Evolutionary conservation across 2,888 invertebrate genomes (phyloP), one percentile per base, ranked within the genome.

Genomic region (Tuberolachnus salignus): DNA sequence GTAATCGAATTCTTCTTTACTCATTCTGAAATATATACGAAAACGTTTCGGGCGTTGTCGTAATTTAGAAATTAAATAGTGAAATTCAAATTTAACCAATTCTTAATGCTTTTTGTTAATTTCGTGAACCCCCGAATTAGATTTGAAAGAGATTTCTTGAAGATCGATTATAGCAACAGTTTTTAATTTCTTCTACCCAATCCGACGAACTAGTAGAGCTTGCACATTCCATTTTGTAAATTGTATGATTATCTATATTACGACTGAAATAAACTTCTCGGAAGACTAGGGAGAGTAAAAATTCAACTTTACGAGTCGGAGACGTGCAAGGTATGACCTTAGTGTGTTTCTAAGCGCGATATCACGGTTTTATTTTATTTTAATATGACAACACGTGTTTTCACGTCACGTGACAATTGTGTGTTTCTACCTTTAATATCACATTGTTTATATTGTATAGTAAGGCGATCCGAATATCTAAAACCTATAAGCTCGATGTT

Each of bases 11-110:
- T n/a, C n/a, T n/a, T n/a, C n/a, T n/a, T n/a, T n/a, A n/a, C n/a
- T n/a, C n/a, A n/a, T n/a, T n/a, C n/a, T n/a, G n/a, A n/a, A n/a
- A n/a, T n/a, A n/a, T n/a, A n/a, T n/a, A n/a, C n/a, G n/a, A n/a
- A n/a, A 67, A 51, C 67, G 67, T 67, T 51, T 67, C 51, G 51
- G 13, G 19, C 26, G 14, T 26, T 67, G 21, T 10, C 67, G 67
- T 67, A 67, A 51, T 51, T 67, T 26, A 19, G 26, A n/a, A 67
- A 67, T 21, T 51, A 67, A 26, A 49, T n/a, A 23, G n/a, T 51
- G 67, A 51, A 67, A 67, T 51, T 67, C 67, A n/a, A n/a, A n/a
- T n/a, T n/a, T n/a, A n/a, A 49, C 51, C 13, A 67, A 67, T n/a
- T 51, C 42, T 51, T 67, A 16, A 23, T 23, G 16, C 9, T 26